Base-by-base conservation (phyloP, 2,113 vertebrate species). In the Pao palembangensis region DNA sequence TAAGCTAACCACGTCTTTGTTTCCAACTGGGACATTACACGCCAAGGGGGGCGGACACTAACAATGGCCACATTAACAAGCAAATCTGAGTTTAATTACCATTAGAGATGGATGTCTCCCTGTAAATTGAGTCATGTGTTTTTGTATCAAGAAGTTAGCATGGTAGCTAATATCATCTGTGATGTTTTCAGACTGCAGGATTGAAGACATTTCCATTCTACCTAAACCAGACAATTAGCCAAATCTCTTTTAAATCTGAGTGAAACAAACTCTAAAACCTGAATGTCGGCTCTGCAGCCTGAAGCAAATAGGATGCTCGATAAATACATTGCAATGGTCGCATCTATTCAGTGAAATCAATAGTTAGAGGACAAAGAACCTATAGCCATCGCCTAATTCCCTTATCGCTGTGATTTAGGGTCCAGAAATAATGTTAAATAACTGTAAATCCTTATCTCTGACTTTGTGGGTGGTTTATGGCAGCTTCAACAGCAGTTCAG, bases 361-460 rank as follows among this genome's bases (percentile, higher is more conserved):
- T 89, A 85, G 68, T 78, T 72, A 83, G 80, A 86, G 87, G 88
- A 87, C 82, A 80, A 87, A 89, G 81, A 85, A 84, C 76, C 85
- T 73, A 83, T 76, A 82, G 82, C 70, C 77, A 78, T 84, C 84
- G 73, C 79, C 88, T 87, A 83, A 89, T 89, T 87, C 81, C 87
- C 78, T 89, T 87, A 88, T 86, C 83, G 68, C 72, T 51, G 65
- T 88, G 86, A 89, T 89, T 87, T 87, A 89, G 17, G 70, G 74
- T 68, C 80, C 71, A 76, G 20, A 58, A 71, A 81, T 82, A 80
- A 87, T 85, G 86, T 89, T 88, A 89, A 91, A 91, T 85, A 88
- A 91, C 83, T 89, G 86, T 89, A 89, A 90, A 90, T 89, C 84
- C 82, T 87, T 90, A 90, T 89, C 88, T 87, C 74, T 81, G 88